These are phyloP conservation scores for Cantharis nigra DNA, from an alignment of 2,888 invertebrate species.

Conservation along the genomic window DNA sequence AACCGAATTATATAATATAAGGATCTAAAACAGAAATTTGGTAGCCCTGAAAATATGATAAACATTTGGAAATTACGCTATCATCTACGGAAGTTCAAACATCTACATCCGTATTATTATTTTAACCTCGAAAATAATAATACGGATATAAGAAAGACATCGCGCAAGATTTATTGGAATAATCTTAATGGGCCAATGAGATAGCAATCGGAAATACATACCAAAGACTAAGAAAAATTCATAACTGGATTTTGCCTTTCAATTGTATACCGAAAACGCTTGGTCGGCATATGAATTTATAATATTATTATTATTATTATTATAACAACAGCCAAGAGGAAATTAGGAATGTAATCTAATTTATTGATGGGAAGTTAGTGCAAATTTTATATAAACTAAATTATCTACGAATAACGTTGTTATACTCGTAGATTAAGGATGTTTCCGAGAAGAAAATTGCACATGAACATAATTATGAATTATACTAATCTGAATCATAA, in stretches of 20 bases:
- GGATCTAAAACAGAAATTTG: neutral
- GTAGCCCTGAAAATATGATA: slow-evolving; percentile 13
- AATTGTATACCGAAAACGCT: neutral
- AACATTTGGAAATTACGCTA: slow-evolving; percentile 25
- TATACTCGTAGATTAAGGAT: neutral
- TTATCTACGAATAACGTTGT: neutral
- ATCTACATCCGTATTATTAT: slow-evolving; percentile 27
- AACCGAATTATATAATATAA: neutral
- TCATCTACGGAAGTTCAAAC: slow-evolving; percentile 22
- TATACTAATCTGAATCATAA: neutral
- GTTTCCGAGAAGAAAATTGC: neutral
- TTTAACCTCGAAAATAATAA: slow-evolving; percentile 18
- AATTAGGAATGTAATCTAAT: neutral
- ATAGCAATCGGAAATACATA: neutral
- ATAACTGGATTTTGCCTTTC: neutral
- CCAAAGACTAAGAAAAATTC: neutral
- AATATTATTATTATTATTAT: too few relatives aligned
- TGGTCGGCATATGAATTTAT: neutral
- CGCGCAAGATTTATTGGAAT: neutral
- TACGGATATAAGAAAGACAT: neutral
- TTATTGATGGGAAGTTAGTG: neutral
- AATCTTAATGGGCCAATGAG: neutral
- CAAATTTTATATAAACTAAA: neutral
- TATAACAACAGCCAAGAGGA: neutral
- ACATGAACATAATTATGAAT: neutral